Evolutionary conservation across 2,113 vertebrate species (phyloP).

Genomic region (Hyperoodon ampullatus): DNA sequence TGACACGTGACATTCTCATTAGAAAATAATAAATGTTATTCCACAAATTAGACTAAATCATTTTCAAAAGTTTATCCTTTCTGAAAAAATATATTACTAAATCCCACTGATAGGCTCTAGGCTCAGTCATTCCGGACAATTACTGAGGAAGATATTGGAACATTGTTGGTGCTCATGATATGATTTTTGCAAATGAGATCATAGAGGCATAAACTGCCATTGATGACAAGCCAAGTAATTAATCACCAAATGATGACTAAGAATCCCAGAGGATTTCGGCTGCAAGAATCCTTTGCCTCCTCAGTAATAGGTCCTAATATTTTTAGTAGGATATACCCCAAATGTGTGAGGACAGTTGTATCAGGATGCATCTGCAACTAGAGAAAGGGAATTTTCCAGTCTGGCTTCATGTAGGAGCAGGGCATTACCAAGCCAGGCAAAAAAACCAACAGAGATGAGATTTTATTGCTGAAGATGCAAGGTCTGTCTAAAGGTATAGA

Average conservation of each 20-base stretch:
- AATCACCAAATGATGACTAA: neutral
- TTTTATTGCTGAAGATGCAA: neutral
- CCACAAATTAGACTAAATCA: neutral
- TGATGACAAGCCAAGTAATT: neutral
- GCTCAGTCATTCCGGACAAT: neutral
- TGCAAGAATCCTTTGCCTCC: neutral
- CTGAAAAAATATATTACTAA: neutral
- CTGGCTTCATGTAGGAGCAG: neutral
- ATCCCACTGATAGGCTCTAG: neutral
- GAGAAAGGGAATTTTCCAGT: neutral
- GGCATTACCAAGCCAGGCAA: neutral
- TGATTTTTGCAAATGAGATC: slow-evolving; percentile 30
- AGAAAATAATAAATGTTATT: slow-evolving; percentile 24
- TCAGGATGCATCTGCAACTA: neutral
- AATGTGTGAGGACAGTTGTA: neutral
- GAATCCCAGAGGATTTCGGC: neutral
- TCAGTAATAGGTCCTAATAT: neutral
- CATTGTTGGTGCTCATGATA: neutral
- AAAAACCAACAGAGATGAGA: neutral
- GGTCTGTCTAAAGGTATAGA: neutral
- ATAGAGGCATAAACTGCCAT: neutral
- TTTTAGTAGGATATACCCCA: neutral
- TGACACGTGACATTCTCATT: neutral
- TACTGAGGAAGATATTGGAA: neutral
- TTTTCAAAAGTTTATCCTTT: slow-evolving; percentile 21